Percentiles rank a stretch among this genome's conserved stretches.
Conservation (phyloP, 2,888 invertebrate genomes). For the Lasioglossum malachurum region DNA sequence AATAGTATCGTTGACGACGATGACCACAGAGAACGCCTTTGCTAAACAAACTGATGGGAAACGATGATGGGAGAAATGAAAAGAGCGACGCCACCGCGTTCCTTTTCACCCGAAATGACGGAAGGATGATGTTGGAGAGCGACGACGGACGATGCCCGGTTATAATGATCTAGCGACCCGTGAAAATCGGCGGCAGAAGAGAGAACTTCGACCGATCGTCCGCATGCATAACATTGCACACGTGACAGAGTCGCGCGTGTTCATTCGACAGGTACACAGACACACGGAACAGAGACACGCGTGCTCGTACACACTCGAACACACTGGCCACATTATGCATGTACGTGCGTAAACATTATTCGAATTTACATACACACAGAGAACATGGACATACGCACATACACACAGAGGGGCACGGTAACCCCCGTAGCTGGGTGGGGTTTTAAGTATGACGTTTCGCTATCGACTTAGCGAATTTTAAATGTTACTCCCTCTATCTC, state of each 20-base stretch:
- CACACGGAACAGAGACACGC: background rate
- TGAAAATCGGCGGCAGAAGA: background rate
- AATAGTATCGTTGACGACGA: slow-evolving; percentile 30
- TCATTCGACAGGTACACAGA: slow-evolving; percentile 13
- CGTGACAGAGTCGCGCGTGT: slow-evolving; percentile 19
- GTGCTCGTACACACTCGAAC: background rate
- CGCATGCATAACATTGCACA: slow-evolving; percentile 34
- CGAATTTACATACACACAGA: background rate
- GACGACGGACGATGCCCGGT: background rate
- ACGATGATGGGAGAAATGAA: background rate
- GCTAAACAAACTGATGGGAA: slow-evolving; percentile 4
- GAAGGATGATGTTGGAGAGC: background rate
- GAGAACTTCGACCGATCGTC: slow-evolving; percentile 13
- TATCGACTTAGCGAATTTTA: slow-evolving; percentile 1
- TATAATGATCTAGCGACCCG: background rate
- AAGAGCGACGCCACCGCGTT: slow-evolving; percentile 20
- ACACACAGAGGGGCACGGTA: background rate
- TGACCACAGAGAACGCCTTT: slow-evolving; percentile 33
- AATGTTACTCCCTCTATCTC: background rate
- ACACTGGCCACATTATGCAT: background rate
- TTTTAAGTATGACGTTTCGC: background rate
- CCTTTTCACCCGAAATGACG: background rate
- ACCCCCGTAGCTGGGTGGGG: background rate
- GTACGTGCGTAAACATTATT: background rate
- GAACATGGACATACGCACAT: background rate